Conservation (phyloP, 2,888 invertebrate genomes). For the Aplocera efformata region DNA sequence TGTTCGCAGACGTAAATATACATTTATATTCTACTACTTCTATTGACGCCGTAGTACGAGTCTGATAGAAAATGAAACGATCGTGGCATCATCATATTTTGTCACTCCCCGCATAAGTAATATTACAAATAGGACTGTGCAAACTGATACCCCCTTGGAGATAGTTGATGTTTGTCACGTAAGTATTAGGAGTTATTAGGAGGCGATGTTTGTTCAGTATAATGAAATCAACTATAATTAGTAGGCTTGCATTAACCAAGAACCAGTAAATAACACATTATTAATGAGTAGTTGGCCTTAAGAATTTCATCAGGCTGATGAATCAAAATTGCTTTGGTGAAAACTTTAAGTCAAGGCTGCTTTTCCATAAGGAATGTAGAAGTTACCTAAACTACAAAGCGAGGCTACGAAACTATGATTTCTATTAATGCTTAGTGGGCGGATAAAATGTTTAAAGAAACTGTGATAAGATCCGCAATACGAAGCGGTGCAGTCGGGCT, state of each 20-base stretch:
- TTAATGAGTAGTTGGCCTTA: constrained; percentile 10
- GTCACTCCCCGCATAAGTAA: too few relatives aligned
- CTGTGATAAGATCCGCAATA: too few relatives aligned
- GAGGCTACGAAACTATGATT: too few relatives aligned
- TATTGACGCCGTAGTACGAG: too few relatives aligned
- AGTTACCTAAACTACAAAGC: too few relatives aligned
- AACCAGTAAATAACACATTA: constrained; percentile 4
- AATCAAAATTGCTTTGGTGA: constrained; percentile 11
- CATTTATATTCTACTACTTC: too few relatives aligned
- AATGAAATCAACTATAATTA: constrained; percentile 20
- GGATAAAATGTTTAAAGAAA: too few relatives aligned
- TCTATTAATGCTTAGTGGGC: too few relatives aligned
- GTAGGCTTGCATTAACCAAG: constrained; percentile 1
- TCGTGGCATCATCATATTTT: too few relatives aligned
- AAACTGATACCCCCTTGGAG: constrained; percentile 1
- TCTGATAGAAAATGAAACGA: too few relatives aligned
- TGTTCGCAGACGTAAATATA: too few relatives aligned
- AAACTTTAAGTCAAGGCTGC: neutral
- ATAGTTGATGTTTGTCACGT: neutral
- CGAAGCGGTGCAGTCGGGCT: too few relatives aligned
- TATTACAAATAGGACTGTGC: neutral
- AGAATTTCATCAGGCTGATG: constrained; percentile 12
- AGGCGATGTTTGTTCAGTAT: constrained; percentile 19
- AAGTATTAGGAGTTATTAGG: constrained; percentile 10
- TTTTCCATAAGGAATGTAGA: neutral